Conservation (phyloP, 2,888 invertebrate genomes). For the Cerceris ruficornis region DNA sequence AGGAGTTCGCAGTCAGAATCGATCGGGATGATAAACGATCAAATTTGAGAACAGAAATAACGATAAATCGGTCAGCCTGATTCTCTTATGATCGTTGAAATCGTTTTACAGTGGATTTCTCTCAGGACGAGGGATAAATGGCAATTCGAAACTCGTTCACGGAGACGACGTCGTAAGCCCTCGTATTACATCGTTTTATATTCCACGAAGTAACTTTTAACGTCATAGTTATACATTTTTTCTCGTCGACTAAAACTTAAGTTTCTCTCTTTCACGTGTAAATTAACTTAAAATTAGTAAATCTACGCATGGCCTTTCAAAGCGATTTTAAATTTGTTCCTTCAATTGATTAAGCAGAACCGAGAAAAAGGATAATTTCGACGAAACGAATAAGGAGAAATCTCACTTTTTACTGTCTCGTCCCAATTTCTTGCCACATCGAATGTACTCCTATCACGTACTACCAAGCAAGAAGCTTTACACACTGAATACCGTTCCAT, state of each 20-base stretch:
- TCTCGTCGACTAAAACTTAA: too few species aligned
- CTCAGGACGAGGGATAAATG: conserved; percentile 14
- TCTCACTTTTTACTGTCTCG: conserved; percentile 43
- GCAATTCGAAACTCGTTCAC: conserved; percentile 10
- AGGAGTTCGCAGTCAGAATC: conserved; percentile 21
- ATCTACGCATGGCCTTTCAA: neutral
- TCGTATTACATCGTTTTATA: neutral
- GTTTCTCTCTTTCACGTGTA: too few species aligned
- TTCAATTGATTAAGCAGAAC: neutral
- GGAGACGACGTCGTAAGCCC: conserved; percentile 20
- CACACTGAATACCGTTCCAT: conserved; percentile 53
- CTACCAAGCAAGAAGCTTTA: conserved; percentile 59
- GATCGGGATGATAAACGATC: conserved; percentile 25
- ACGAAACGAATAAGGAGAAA: conserved; percentile 30
- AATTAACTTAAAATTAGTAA: too few species aligned
- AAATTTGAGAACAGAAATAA: conserved; percentile 29
- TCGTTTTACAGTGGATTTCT: conserved; percentile 1
- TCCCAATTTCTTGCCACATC: conserved; percentile 42
- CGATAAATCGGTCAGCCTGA: conserved; percentile 13
- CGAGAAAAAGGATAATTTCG: neutral
- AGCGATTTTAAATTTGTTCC: neutral
- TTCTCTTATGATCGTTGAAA: conserved; percentile 9
- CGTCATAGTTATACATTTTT: too few species aligned
- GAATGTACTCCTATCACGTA: conserved; percentile 53
- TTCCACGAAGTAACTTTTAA: neutral